phyloP scores from a whole-genome alignment of 2,797 vertebrate species.

The Lithobates pipiens region DNA sequence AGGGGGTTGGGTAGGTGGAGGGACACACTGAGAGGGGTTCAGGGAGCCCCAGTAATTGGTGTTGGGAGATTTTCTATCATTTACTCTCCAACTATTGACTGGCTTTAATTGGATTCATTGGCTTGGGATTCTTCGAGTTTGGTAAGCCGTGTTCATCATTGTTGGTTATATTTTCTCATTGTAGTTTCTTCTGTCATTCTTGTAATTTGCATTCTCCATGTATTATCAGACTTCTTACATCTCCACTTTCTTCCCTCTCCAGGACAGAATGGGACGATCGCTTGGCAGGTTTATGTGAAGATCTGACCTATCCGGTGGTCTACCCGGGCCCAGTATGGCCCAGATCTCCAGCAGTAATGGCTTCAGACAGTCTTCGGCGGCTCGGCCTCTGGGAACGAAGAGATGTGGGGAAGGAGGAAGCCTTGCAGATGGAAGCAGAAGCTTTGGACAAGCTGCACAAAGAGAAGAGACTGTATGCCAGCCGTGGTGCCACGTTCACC shows the following conservation, averaged over 20 bases:
- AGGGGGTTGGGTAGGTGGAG: too few species aligned
- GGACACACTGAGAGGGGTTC: too few species aligned
- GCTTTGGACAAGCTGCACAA: slow-evolving; percentile 92
- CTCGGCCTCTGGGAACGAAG: slow-evolving; percentile 76
- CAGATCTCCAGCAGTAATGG: slow-evolving; percentile 92
- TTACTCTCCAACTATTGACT: too few species aligned
- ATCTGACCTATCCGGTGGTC: slow-evolving; percentile 75
- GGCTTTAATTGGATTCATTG: too few species aligned
- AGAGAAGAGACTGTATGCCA: slow-evolving; percentile 78
- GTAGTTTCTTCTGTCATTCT: too few species aligned
- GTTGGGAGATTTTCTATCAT: too few species aligned
- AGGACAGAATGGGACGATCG: slow-evolving; percentile 63
- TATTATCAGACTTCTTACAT: too few species aligned
- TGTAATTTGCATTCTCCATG: too few species aligned
- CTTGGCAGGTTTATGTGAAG: neutral
- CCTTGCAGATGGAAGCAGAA: slow-evolving; percentile 96
- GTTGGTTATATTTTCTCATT: too few species aligned
- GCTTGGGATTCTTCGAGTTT: too few species aligned
- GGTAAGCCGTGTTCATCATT: too few species aligned
- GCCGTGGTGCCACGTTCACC: slow-evolving; percentile 66
- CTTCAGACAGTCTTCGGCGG: slow-evolving; percentile 69
- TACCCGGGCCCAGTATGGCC: slow-evolving; percentile 86
- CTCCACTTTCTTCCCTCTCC: slow-evolving; percentile 48
- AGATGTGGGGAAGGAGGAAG: slow-evolving; percentile 96
- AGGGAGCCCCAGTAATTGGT: too few species aligned